A percentile compares a stretch with the other conserved stretches of the same genome.
These are phyloP conservation scores for Danionella cerebrum DNA, from an alignment of 2,113 vertebrate genomes.

Conservation along the genomic window DNA sequence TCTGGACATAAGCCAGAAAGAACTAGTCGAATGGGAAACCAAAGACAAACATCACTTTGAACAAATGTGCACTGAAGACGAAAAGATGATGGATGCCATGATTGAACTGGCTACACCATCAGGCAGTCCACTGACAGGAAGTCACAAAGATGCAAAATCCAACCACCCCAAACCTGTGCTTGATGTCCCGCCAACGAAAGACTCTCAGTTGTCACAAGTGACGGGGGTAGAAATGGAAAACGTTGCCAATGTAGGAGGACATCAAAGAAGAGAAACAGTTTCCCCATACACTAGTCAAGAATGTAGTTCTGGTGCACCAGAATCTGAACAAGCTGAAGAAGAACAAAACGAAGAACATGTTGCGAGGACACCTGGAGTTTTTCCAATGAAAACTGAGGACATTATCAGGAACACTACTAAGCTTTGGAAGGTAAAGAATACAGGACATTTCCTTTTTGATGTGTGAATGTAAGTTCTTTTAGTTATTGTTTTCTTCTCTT, in stretches of 20 bases:
- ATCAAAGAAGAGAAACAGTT: too few relatives aligned
- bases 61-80: neutral
- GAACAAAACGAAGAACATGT: conserved; percentile 35
- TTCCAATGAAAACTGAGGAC: conserved; percentile 6
- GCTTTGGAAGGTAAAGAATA: neutral
- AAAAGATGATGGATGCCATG: neutral
- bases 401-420: conserved; percentile 43
- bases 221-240: conserved; percentile 18
- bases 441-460: neutral
- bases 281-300: neutral
- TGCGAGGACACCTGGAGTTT: neutral
- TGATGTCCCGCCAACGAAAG: neutral
- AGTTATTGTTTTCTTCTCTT: neutral
- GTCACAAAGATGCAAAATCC: neutral
- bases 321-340: too few relatives aligned
- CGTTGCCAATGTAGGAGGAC: too few relatives aligned
- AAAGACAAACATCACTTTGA: neutral
- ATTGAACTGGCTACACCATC: neutral
- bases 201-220: neutral
- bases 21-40: neutral
- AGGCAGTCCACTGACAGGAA: neutral
- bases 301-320: neutral
- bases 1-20: conserved; percentile 15
- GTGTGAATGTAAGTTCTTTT: neutral
- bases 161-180: neutral